These are phyloP conservation scores for Elegia similella DNA, from an alignment of 2,888 invertebrate genomes.

Conservation along the genomic window DNA sequence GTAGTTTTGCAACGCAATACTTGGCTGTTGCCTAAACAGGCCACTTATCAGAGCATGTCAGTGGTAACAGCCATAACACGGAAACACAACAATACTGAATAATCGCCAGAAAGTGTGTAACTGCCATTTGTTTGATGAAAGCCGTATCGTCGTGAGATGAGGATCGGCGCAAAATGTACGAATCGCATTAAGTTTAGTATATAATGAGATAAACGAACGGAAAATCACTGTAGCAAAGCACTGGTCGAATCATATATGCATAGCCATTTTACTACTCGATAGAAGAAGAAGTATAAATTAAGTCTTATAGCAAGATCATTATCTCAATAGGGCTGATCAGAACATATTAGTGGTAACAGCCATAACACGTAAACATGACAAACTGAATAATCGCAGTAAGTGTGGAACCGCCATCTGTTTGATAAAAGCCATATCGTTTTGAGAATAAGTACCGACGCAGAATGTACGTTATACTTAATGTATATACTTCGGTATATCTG, in stretches of 20 bases:
- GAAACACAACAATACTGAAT: slow-evolving; percentile 32
- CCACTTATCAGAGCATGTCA: slow-evolving; percentile 42
- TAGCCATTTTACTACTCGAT: too few species aligned
- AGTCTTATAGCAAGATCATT: slow-evolving; percentile 31
- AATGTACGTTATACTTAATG: too few species aligned
- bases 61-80: slow-evolving; percentile 29
- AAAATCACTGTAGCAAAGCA: too few species aligned
- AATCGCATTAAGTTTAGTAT: not conserved
- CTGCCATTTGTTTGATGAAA: slow-evolving; percentile 16
- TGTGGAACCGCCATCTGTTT: slow-evolving; percentile 15
- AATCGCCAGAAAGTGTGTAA: slow-evolving; percentile 17
- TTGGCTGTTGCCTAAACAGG: slow-evolving; percentile 38
- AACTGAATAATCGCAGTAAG: slow-evolving; percentile 24
- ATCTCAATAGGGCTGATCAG: slow-evolving; percentile 41
- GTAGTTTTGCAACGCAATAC: slow-evolving; percentile 45
- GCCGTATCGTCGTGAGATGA: not conserved
- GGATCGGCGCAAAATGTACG: not conserved
- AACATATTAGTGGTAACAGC: slow-evolving; percentile 34
- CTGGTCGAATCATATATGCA: too few species aligned
- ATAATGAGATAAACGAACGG: too few species aligned
- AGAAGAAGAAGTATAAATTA: too few species aligned
- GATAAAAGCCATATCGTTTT: slow-evolving; percentile 3
- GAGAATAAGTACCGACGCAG: not conserved
- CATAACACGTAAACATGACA: slow-evolving; percentile 31
- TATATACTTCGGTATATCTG: too few species aligned